These are phyloP conservation scores for Lepidurus arcticus DNA, from an alignment of 1,140 invertebrate species.

Conservation along the genomic window DNA sequence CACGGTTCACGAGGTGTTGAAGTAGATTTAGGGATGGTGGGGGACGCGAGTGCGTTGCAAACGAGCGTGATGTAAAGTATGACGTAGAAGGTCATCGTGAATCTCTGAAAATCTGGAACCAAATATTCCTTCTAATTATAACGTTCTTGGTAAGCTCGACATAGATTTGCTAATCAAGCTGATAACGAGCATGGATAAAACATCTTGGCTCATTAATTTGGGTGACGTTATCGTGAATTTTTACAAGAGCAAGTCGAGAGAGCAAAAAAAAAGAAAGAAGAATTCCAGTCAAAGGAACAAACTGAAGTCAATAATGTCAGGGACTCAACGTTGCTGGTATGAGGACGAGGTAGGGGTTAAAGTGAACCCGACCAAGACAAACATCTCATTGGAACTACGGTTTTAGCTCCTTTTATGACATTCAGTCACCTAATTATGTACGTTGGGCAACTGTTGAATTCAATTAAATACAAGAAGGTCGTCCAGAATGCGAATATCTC, in stretches of 20 bases:
- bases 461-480: background rate
- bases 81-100: slow-evolving; percentile 9
- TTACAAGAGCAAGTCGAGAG: too few relatives aligned
- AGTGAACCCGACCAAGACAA: too few relatives aligned
- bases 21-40: background rate
- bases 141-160: background rate
- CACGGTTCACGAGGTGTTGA: background rate
- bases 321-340: too few relatives aligned
- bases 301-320: too few relatives aligned
- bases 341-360: too few relatives aligned
- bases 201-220: too few relatives aligned
- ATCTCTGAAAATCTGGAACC: background rate
- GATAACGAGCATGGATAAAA: background rate
- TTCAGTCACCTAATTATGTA: background rate
- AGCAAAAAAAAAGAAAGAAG: too few relatives aligned
- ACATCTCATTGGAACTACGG: too few relatives aligned
- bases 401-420: too few relatives aligned
- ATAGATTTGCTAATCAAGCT: background rate
- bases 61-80: background rate
- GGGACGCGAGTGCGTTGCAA: background rate
- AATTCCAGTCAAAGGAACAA: too few relatives aligned
- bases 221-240: too few relatives aligned
- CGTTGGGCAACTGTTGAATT: background rate
- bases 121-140: background rate
- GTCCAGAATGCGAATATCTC: background rate